phyloP scores from a whole-genome alignment of 92 coral and sea anemone genomes.

The Siderastrea radians region DNA sequence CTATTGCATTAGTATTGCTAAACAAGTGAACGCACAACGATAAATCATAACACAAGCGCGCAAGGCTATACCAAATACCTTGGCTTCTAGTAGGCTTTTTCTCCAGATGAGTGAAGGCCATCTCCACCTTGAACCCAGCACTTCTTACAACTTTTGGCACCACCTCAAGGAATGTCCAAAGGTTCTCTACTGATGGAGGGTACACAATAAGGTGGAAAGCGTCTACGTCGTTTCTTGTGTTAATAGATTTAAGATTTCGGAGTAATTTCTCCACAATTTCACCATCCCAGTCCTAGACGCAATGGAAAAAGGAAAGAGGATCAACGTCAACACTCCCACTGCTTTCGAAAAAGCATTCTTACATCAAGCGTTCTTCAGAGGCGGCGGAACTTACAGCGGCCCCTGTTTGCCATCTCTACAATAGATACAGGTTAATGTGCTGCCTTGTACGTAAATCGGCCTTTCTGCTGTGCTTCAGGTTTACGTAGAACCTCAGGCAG shows the following conservation, averaged over 20 bases:
- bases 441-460: too few species aligned
- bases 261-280: background rate
- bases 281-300: background rate
- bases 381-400: too few species aligned
- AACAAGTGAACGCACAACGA: too few species aligned
- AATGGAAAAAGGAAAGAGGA: background rate
- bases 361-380: too few species aligned
- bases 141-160: background rate
- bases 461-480: too few species aligned
- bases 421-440: too few species aligned
- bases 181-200: background rate
- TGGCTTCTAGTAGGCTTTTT: background rate
- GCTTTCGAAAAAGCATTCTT: too few species aligned
- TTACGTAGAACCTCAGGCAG: too few species aligned
- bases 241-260: background rate
- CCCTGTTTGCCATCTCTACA: too few species aligned
- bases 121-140: too few species aligned
- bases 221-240: background rate
- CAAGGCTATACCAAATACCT: background rate
- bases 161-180: background rate
- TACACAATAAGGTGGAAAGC: background rate
- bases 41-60: background rate
- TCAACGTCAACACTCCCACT: too few species aligned
- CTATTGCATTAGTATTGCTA: too few species aligned
- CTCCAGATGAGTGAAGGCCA: background rate